Conservation (phyloP, 2,888 invertebrate species). For the Lithophane socia region DNA sequence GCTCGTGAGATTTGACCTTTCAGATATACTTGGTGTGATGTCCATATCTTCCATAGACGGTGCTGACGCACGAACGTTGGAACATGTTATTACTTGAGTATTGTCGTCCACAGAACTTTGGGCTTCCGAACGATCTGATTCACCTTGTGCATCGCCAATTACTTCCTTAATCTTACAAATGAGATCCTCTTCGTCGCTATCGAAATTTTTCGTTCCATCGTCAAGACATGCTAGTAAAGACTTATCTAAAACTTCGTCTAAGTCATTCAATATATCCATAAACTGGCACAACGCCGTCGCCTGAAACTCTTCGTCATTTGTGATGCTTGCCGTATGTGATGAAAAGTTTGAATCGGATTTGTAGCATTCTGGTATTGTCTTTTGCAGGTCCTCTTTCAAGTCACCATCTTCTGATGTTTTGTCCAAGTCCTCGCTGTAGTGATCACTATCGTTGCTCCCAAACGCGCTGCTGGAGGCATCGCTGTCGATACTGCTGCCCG, state of each 20-base stretch:
- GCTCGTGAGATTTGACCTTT: slow-evolving; percentile 70
- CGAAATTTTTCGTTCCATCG: slow-evolving; percentile 79
- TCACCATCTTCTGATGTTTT: slow-evolving; percentile 84
- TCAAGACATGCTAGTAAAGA: slow-evolving; percentile 87
- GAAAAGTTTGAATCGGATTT: slow-evolving; percentile 86
- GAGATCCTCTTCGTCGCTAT: slow-evolving; percentile 87
- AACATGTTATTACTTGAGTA: slow-evolving; percentile 81
- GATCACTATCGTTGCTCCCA: slow-evolving; percentile 80
- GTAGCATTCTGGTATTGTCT: slow-evolving; percentile 86
- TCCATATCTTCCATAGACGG: slow-evolving; percentile 73
- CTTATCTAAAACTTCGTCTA: slow-evolving; percentile 91
- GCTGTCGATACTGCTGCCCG: slow-evolving; percentile 82
- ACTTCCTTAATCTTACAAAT: slow-evolving; percentile 86
- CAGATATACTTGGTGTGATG: slow-evolving; percentile 71
- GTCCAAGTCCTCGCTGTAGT: slow-evolving; percentile 78
- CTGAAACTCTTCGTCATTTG: slow-evolving; percentile 88
- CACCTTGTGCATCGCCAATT: slow-evolving; percentile 76
- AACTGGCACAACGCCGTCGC: slow-evolving; percentile 87
- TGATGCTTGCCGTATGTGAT: slow-evolving; percentile 84
- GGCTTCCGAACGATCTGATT: slow-evolving; percentile 75
- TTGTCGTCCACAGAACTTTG: slow-evolving; percentile 83
- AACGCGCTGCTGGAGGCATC: slow-evolving; percentile 81
- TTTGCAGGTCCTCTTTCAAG: slow-evolving; percentile 85
- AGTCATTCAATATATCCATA: slow-evolving; percentile 90
- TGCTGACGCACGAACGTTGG: slow-evolving; percentile 71